phyloP scores from a whole-genome alignment of 2,113 vertebrate species.

The Morone chrysops region DNA sequence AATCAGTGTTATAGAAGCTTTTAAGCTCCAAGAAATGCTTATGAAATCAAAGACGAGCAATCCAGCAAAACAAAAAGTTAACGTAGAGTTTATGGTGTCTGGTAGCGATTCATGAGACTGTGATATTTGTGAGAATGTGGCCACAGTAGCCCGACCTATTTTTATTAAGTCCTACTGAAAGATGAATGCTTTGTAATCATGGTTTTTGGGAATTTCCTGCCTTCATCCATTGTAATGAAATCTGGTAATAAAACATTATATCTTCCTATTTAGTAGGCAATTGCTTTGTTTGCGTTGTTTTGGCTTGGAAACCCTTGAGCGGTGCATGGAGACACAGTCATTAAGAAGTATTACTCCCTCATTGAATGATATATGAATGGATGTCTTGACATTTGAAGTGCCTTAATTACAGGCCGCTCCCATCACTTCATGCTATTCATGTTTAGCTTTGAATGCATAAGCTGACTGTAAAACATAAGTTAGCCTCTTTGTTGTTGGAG shows the following conservation, averaged over 20 bases:
- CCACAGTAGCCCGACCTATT: not conserved
- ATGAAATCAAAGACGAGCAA: constrained; percentile 25
- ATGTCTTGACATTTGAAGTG: constrained; percentile 31
- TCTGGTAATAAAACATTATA: constrained; percentile 18
- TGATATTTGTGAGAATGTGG: constrained; percentile 41
- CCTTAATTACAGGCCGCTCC: constrained; percentile 42
- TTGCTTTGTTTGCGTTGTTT: constrained; percentile 47
- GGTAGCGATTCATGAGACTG: not conserved
- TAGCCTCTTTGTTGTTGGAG: not conserved
- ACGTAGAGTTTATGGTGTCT: constrained; percentile 5
- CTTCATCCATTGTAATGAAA: constrained; percentile 38
- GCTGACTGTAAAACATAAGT: not conserved
- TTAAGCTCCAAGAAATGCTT: not conserved
- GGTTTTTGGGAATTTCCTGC: constrained; percentile 46
- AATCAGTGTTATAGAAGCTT: not conserved
- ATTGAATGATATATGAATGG: constrained; percentile 43
- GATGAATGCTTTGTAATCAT: constrained; percentile 35
- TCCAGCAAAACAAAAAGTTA: constrained; percentile 1
- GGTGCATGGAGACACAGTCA: constrained; percentile 11
- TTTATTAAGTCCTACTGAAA: constrained; percentile 30
- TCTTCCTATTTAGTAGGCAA: constrained; percentile 28
- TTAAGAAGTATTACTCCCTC: constrained; percentile 27
- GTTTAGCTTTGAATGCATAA: constrained; percentile 9
- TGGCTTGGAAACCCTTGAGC: not conserved
- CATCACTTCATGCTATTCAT: not conserved